phyloP scores from a whole-genome alignment of 2,797 vertebrate species.

The Adelosebastes latens region DNA sequence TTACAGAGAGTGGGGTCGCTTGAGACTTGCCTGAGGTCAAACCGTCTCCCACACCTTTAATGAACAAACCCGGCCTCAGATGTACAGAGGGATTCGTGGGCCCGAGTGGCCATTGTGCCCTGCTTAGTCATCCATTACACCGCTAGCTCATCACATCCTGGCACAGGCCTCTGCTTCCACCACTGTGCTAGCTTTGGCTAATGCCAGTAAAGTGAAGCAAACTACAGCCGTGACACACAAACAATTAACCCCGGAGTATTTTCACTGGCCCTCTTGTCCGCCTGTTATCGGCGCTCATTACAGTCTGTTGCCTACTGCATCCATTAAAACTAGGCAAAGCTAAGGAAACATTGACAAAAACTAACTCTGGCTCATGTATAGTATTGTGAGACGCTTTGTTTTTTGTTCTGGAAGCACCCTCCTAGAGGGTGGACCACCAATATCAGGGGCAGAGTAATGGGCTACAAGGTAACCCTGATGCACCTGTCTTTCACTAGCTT shows the following conservation, averaged over 20 bases:
- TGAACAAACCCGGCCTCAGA: slow-evolving; percentile 57
- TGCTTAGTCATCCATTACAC: slow-evolving; percentile 70
- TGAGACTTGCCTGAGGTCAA: slow-evolving; percentile 61
- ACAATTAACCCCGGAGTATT: slow-evolving; percentile 71
- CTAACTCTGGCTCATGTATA: slow-evolving; percentile 2
- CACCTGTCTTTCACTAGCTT: slow-evolving; percentile 40
- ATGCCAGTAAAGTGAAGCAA: slow-evolving; percentile 53
- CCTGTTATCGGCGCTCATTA: slow-evolving; percentile 60
- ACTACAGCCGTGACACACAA: slow-evolving; percentile 50
- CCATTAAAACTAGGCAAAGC: slow-evolving; percentile 33
- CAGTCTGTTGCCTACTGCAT: slow-evolving; percentile 11
- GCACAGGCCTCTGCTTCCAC: slow-evolving; percentile 42
- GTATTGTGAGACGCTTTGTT: background rate
- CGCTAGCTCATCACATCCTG: slow-evolving; percentile 54
- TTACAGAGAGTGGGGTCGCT: slow-evolving; percentile 58
- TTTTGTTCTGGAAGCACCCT: slow-evolving; percentile 16
- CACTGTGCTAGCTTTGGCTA: slow-evolving; percentile 35
- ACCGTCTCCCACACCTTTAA: slow-evolving; percentile 59
- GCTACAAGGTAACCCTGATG: slow-evolving; percentile 66
- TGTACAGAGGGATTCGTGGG: slow-evolving; percentile 28
- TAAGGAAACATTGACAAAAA: background rate
- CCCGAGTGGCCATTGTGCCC: slow-evolving; percentile 39
- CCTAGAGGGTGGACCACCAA: slow-evolving; percentile 20
- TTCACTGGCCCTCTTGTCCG: slow-evolving; percentile 29
- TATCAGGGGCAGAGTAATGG: slow-evolving; percentile 72